Evolutionary conservation across 2,888 invertebrate genomes (phyloP).

Genomic region (Diplazon laetatorius): DNA sequence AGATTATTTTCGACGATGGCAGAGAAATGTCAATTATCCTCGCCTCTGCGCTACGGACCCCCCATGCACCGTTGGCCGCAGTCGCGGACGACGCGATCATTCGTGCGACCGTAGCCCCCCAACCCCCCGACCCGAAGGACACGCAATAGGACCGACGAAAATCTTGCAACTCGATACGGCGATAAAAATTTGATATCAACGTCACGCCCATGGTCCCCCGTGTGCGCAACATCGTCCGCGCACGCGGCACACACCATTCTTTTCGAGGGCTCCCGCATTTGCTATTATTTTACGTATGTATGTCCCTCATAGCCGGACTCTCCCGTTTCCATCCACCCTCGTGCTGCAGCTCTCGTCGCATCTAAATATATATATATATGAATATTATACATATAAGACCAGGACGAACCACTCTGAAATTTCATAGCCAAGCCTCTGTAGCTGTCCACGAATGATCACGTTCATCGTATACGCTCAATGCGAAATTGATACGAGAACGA

Average conservation of each 20-base stretch:
- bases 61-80: constrained; percentile 14
- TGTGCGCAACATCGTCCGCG: constrained; percentile 23
- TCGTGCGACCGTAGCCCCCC: constrained; percentile 10
- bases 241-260: no score
- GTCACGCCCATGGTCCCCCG: constrained; percentile 69
- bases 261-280: constrained; percentile 73
- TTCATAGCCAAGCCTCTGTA: constrained; percentile 69
- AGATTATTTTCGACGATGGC: background rate
- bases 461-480: constrained; percentile 17
- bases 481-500: constrained; percentile 42
- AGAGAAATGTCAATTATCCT: constrained; percentile 26
- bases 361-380: constrained; percentile 54
- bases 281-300: constrained; percentile 56
- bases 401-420: constrained; percentile 73
- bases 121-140: no score
- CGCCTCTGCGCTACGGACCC: constrained; percentile 15
- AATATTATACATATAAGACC: constrained; percentile 62
- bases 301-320: constrained; percentile 46
- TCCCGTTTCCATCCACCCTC: constrained; percentile 48
- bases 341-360: constrained; percentile 60
- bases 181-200: constrained; percentile 81
- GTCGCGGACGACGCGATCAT: constrained; percentile 67
- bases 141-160: constrained; percentile 44
- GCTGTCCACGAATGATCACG: constrained; percentile 39
- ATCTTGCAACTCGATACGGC: constrained; percentile 77